A percentile compares a stretch with the other conserved stretches of the same genome.
These are phyloP conservation scores for Dynastes grantii DNA, from an alignment of 2,888 invertebrate genomes.

Conservation along the genomic window DNA sequence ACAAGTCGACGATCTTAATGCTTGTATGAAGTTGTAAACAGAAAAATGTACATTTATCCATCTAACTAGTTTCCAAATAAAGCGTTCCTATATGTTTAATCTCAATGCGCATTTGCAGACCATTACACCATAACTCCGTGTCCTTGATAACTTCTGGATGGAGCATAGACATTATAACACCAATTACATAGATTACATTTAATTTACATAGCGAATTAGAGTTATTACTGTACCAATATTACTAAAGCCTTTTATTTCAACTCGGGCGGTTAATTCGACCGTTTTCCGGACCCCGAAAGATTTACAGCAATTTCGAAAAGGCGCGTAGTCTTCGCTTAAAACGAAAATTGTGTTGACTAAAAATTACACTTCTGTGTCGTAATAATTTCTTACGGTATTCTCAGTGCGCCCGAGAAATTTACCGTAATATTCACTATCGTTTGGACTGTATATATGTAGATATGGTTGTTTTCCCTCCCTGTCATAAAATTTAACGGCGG, in stretches of 20 bases:
- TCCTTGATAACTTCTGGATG: too few species aligned
- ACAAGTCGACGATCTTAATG: too few species aligned
- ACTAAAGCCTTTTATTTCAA: background rate
- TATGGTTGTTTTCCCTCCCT: conserved; percentile 21
- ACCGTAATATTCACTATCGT: conserved; percentile 28
- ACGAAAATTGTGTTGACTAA: conserved; percentile 26
- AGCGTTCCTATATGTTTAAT: too few species aligned
- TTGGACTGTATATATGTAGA: conserved; percentile 27
- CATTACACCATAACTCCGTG: too few species aligned
- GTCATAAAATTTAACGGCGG: conserved; percentile 30
- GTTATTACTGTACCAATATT: background rate
- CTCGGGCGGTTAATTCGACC: background rate
- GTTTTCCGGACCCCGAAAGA: background rate
- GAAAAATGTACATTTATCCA: too few species aligned
- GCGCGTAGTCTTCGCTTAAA: conserved; percentile 13
- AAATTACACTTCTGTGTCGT: conserved; percentile 27
- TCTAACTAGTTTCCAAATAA: too few species aligned
- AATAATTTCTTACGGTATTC: conserved; percentile 43
- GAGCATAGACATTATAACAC: background rate
- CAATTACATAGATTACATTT: background rate
- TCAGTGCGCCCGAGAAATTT: conserved; percentile 20
- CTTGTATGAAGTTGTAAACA: too few species aligned
- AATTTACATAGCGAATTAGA: background rate
- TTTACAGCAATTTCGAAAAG: background rate
- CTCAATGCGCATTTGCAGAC: too few species aligned